A percentile compares a stretch with the other conserved stretches of the same genome.
phyloP scores from a whole-genome alignment of 2,888 invertebrate species.

The Cheilosia pagana region DNA sequence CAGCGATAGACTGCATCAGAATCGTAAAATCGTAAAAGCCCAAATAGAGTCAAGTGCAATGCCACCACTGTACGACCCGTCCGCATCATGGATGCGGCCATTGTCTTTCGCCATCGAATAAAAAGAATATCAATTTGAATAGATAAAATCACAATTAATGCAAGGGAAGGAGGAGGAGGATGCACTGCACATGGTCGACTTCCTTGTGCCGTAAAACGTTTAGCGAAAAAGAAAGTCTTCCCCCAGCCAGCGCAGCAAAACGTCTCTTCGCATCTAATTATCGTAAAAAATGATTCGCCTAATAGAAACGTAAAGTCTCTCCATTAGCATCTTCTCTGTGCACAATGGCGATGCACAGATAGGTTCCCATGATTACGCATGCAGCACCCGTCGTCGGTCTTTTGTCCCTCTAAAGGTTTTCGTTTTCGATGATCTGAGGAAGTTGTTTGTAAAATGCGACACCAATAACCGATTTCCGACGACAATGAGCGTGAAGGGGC shows the following conservation, averaged over 20 bases:
- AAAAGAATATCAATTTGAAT: slow-evolving; percentile 70
- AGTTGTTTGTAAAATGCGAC: slow-evolving; percentile 67
- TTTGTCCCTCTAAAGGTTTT: slow-evolving; percentile 25
- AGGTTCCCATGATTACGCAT: slow-evolving; percentile 74
- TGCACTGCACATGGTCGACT: slow-evolving; percentile 34
- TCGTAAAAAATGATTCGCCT: slow-evolving; percentile 70
- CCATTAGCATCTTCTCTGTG: background rate
- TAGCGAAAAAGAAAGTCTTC: slow-evolving; percentile 64
- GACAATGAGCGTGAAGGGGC: slow-evolving; percentile 30
- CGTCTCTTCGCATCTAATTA: slow-evolving; percentile 69
- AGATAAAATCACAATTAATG: slow-evolving; percentile 73
- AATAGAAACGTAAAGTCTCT: slow-evolving; percentile 70
- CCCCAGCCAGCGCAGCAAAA: slow-evolving; percentile 44
- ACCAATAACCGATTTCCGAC: slow-evolving; percentile 72
- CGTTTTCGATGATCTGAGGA: slow-evolving; percentile 56
- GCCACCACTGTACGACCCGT: slow-evolving; percentile 24
- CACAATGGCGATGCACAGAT: slow-evolving; percentile 43
- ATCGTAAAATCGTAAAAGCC: slow-evolving; percentile 41
- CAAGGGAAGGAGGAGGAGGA: slow-evolving; percentile 32
- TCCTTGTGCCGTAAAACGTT: slow-evolving; percentile 55
- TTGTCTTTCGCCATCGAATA: slow-evolving; percentile 51
- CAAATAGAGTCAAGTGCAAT: slow-evolving; percentile 62
- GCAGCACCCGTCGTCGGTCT: slow-evolving; percentile 44
- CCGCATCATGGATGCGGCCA: slow-evolving; percentile 49
- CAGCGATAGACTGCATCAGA: background rate